These are phyloP conservation scores for Setipinna tenuifilis DNA, from an alignment of 2,797 vertebrate genomes.

Conservation along the genomic window DNA sequence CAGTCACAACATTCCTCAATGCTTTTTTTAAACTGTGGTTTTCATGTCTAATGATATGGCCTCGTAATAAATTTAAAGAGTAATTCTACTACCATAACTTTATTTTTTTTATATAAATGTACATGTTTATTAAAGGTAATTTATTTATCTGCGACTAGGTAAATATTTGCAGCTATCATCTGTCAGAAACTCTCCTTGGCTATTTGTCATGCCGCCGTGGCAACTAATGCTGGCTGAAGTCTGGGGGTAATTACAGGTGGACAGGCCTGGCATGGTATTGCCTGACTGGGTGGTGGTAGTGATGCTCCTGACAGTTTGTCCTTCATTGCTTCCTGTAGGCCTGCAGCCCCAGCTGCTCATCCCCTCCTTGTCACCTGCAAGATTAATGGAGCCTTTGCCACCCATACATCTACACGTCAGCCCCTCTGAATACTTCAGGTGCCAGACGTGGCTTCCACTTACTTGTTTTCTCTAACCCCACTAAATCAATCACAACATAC, in stretches of 20 bases:
- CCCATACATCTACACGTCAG: constrained; percentile 61
- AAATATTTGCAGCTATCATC: not conserved
- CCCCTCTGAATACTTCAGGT: constrained; percentile 60
- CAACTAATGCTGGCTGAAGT: not conserved
- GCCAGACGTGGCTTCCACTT: constrained; percentile 55
- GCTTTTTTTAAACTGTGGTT: no score
- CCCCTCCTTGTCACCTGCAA: constrained; percentile 37
- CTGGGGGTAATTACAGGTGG: constrained; percentile 11
- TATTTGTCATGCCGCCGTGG: not conserved
- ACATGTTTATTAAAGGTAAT: not conserved
- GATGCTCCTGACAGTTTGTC: constrained; percentile 32
- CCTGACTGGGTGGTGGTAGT: not conserved
- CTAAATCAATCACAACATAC: constrained; percentile 1
- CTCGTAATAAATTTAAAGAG: not conserved
- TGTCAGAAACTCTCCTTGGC: not conserved
- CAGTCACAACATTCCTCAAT: no score
- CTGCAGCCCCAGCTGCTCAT: not conserved
- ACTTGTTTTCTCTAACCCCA: constrained; percentile 17
- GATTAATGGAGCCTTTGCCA: constrained; percentile 62
- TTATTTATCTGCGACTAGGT: not conserved
- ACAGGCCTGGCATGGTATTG: not conserved
- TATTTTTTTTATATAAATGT: not conserved
- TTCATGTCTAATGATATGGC: not conserved
- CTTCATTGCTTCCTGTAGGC: constrained; percentile 5
- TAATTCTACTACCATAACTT: no score